Evolutionary conservation across 2,797 vertebrate genomes (phyloP).

Genomic region (Echeneis naucrates): DNA sequence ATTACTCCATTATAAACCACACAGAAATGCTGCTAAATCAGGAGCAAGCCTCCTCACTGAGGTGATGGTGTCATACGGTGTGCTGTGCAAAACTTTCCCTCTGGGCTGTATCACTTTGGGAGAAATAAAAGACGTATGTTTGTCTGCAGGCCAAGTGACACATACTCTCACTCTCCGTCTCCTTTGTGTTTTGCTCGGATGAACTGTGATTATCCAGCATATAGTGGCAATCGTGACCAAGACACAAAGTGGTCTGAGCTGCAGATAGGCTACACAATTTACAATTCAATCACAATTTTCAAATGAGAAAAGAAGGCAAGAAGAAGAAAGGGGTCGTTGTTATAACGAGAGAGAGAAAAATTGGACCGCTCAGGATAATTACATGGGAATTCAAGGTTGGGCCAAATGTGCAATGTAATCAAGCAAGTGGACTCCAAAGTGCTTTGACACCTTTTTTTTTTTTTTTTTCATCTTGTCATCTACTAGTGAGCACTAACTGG

Average conservation of each 20-base stretch:
- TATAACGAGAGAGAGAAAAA: slow-evolving; percentile 64
- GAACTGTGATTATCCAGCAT: slow-evolving; percentile 51
- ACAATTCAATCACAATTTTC: slow-evolving; percentile 66
- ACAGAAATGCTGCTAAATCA: slow-evolving; percentile 49
- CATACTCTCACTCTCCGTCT: slow-evolving; percentile 37
- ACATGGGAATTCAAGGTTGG: slow-evolving; percentile 74
- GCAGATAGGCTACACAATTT: slow-evolving; percentile 67
- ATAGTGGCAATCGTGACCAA: slow-evolving; percentile 59
- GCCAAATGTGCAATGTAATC: slow-evolving; percentile 68
- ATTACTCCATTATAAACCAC: slow-evolving; percentile 49
- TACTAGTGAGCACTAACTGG: slow-evolving; percentile 22
- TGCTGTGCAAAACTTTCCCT: slow-evolving; percentile 69
- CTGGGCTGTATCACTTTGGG: slow-evolving; percentile 67
- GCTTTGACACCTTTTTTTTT: slow-evolving; percentile 58
- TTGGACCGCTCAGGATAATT: slow-evolving; percentile 67
- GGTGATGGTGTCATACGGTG: slow-evolving; percentile 66
- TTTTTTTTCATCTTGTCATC: slow-evolving; percentile 55
- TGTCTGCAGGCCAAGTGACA: slow-evolving; percentile 67
- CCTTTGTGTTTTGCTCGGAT: slow-evolving; percentile 66
- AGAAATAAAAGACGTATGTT: slow-evolving; percentile 71
- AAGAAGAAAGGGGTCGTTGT: slow-evolving; percentile 73
- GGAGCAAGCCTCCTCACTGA: slow-evolving; percentile 52
- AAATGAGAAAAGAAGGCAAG: slow-evolving; percentile 58
- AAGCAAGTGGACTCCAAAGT: slow-evolving; percentile 57
- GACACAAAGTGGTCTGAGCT: slow-evolving; percentile 48